phyloP scores from a whole-genome alignment of 2,888 invertebrate species.

The Ernsta delagoae region DNA sequence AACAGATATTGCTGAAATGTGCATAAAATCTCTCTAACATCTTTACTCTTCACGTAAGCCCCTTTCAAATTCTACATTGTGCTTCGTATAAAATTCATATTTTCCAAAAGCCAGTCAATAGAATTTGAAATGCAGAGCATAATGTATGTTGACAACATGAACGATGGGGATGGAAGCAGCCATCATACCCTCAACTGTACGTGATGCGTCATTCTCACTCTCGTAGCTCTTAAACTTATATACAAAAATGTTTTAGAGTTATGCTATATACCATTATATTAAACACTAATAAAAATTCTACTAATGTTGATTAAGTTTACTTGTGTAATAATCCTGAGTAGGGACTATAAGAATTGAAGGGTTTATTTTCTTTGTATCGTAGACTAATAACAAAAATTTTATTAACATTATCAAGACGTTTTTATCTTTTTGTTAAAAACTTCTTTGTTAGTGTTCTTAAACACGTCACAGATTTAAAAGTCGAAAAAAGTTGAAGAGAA shows the following conservation, averaged over 20 bases:
- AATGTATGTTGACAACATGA: slow-evolving; percentile 47
- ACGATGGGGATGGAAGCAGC: slow-evolving; percentile 45
- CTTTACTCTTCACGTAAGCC: slow-evolving; percentile 18
- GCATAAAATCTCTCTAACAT: slow-evolving; percentile 12
- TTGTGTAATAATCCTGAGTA: too few species aligned
- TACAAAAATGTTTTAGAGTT: too few species aligned
- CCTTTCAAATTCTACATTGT: slow-evolving; percentile 9
- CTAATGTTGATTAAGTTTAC: too few species aligned
- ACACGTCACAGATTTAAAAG: neutral
- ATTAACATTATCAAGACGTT: neutral
- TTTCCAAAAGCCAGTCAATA: slow-evolving; percentile 31
- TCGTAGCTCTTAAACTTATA: too few species aligned
- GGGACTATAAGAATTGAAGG: too few species aligned
- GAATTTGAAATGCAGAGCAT: slow-evolving; percentile 39
- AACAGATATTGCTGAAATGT: slow-evolving; percentile 7
- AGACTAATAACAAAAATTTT: too few species aligned
- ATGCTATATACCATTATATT: too few species aligned
- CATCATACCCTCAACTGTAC: too few species aligned
- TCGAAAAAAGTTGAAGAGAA: neutral
- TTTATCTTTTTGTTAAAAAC: neutral
- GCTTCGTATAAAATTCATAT: slow-evolving; percentile 27
- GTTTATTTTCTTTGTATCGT: too few species aligned
- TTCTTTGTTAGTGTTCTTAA: neutral
- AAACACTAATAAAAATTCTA: too few species aligned
- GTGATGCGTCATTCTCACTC: slow-evolving; percentile 48